A percentile compares a stretch with the other conserved stretches of the same genome.
phyloP scores from a whole-genome alignment of 2,113 vertebrate species.

The Echinops telfairi region DNA sequence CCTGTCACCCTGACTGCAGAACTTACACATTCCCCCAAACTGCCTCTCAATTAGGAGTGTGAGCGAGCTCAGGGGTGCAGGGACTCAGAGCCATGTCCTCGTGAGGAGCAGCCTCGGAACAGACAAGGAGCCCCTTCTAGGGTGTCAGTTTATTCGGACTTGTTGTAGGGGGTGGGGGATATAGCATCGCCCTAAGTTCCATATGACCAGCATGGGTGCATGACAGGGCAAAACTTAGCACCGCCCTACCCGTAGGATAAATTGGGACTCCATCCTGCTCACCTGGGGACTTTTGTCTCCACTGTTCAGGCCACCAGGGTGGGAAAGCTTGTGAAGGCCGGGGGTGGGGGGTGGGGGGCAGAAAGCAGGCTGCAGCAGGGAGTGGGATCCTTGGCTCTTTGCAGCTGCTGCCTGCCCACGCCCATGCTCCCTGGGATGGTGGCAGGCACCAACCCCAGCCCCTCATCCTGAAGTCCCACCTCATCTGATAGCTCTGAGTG shows the following conservation, averaged over 20 bases:
- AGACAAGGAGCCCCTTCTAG: neutral
- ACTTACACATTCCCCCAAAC: neutral
- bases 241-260: no score
- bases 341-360: no score
- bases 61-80: neutral
- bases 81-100: fast-evolving
- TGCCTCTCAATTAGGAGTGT: neutral
- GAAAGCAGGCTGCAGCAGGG: no score
- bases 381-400: no score
- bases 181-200: no score
- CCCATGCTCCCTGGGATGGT: neutral
- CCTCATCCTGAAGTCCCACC: neutral
- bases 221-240: no score
- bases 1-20: neutral
- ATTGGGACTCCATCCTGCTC: fast-evolving
- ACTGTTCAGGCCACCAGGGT: no score
- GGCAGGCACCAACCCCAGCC: neutral
- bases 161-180: neutral
- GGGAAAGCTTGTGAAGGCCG: no score
- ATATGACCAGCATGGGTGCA: no score
- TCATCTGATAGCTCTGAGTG: neutral
- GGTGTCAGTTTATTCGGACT: neutral
- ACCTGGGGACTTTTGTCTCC: no score
- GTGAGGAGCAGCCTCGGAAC: fast-evolving
- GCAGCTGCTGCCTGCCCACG: no score